phyloP scores from a whole-genome alignment of 1,140 invertebrate species.

The Danaus melanippus region DNA sequence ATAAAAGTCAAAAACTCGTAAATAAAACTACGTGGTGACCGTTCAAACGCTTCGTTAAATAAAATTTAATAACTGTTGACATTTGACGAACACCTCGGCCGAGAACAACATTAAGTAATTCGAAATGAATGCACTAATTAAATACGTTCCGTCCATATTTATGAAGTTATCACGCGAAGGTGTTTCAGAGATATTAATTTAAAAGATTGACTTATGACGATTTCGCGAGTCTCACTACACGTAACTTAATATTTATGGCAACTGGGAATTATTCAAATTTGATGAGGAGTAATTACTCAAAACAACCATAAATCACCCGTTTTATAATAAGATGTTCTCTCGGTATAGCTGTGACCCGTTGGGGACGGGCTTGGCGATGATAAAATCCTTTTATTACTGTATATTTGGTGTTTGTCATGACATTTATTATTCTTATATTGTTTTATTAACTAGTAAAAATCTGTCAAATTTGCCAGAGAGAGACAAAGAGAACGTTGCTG shows the following conservation, averaged over 20 bases:
- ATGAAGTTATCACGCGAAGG: slow-evolving; percentile 57
- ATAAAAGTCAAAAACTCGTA: slow-evolving; percentile 68
- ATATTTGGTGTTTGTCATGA: slow-evolving; percentile 43
- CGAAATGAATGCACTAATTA: slow-evolving; percentile 67
- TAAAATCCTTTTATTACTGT: slow-evolving; percentile 55
- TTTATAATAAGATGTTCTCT: slow-evolving; percentile 56
- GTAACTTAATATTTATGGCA: slow-evolving; percentile 58
- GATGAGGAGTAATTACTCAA: slow-evolving; percentile 68
- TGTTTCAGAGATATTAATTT: slow-evolving; percentile 60
- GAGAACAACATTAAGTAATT: slow-evolving; percentile 53
- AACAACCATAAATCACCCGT: slow-evolving; percentile 65
- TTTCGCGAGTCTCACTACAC: slow-evolving; percentile 48
- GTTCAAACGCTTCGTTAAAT: slow-evolving; percentile 39
- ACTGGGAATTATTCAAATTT: slow-evolving; percentile 65
- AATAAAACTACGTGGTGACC: slow-evolving; percentile 33
- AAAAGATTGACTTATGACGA: slow-evolving; percentile 63
- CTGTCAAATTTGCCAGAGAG: neutral
- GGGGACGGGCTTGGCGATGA: slow-evolving; percentile 29
- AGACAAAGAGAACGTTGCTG: neutral
- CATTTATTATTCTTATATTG: slow-evolving; percentile 7
- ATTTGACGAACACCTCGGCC: slow-evolving; percentile 64
- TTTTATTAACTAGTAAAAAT: slow-evolving; percentile 2
- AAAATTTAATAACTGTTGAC: slow-evolving; percentile 68
- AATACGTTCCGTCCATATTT: slow-evolving; percentile 49
- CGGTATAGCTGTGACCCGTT: slow-evolving; percentile 47